Percentiles rank a stretch among this genome's conserved stretches.
Evolutionary conservation across 1,140 invertebrate genomes (phyloP).

Genomic region (Gonatopus flavifemur): DNA sequence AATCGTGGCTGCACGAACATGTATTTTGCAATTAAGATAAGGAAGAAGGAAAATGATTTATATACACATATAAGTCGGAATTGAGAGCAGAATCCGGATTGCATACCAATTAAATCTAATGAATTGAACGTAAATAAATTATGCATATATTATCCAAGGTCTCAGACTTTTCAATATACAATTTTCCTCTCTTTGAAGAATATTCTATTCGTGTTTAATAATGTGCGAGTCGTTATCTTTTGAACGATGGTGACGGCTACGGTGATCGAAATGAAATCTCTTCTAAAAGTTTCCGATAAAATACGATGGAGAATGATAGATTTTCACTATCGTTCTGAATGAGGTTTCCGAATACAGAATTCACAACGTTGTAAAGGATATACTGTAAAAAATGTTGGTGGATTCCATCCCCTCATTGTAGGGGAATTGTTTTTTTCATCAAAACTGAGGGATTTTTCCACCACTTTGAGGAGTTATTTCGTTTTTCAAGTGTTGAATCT

Average conservation of each 20-base stretch:
- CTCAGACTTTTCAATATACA: constrained; percentile 1
- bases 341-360: constrained; percentile 3
- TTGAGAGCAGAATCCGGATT: constrained; percentile 1
- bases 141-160: constrained; percentile 19
- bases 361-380: too few relatives aligned
- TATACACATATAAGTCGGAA: not conserved
- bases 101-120: constrained; percentile 12
- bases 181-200: too few relatives aligned
- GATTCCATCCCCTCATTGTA: too few relatives aligned
- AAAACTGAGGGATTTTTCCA: too few relatives aligned
- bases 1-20: not conserved
- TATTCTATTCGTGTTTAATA: too few relatives aligned
- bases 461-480: too few relatives aligned
- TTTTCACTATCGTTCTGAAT: not conserved
- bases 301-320: not conserved
- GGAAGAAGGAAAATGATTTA: constrained; percentile 1
- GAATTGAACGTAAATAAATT: constrained; percentile 11
- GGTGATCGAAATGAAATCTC: not conserved
- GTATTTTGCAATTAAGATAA: constrained; percentile 4
- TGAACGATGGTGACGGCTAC: not conserved
- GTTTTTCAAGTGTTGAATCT: too few relatives aligned
- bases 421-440: too few relatives aligned
- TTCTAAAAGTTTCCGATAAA: too few relatives aligned
- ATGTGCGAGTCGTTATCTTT: not conserved
- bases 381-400: too few relatives aligned